Evolutionary conservation across 2,113 vertebrate genomes (phyloP).

Genomic region (Coracopsis vasa): DNA sequence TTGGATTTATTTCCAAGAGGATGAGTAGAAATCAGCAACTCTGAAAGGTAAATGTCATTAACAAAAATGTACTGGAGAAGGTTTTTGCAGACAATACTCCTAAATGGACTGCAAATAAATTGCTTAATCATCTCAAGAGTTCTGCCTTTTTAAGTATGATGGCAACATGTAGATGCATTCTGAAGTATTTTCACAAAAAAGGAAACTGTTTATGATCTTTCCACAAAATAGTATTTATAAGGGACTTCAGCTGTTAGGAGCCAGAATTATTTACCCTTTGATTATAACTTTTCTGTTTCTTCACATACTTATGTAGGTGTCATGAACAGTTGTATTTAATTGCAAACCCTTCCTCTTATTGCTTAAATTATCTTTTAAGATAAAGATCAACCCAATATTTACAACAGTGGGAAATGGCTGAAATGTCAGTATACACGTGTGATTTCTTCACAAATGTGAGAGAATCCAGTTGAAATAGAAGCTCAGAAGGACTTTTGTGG

Average conservation of each 20-base stretch:
- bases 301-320: neutral
- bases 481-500: neutral
- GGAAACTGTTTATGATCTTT: neutral
- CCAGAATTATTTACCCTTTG: neutral
- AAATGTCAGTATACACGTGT: fast-evolving
- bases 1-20: neutral
- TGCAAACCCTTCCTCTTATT: neutral
- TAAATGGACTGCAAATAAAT: neutral
- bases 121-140: neutral
- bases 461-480: neutral
- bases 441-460: neutral
- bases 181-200: neutral
- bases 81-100: neutral
- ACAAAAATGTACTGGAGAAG: neutral
- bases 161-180: neutral
- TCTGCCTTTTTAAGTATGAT: neutral
- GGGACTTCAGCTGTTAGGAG: neutral
- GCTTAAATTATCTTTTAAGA: neutral
- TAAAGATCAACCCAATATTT: neutral
- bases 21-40: neutral
- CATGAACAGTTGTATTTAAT: neutral
- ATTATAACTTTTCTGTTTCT: neutral
- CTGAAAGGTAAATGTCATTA: neutral
- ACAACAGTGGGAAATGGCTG: neutral
- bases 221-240: neutral